Base-by-base conservation (phyloP, 2,888 invertebrate species). In the Leptarthrus brevirostris region DNA sequence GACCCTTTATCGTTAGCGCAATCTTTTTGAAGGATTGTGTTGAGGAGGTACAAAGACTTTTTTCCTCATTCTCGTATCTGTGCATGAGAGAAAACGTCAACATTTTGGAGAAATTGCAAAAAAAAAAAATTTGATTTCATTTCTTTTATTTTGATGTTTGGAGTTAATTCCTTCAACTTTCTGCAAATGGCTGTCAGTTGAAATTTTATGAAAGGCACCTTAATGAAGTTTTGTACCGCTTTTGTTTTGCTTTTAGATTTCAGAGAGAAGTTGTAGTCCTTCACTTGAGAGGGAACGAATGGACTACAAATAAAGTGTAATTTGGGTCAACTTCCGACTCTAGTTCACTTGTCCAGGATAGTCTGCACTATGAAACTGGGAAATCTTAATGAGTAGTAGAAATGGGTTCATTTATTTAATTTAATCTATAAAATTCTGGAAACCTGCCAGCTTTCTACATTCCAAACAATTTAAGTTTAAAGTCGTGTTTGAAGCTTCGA, bases 21-120 rank as follows among this genome's bases (percentile, higher is more conserved):
- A 54, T 54, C 54, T 54, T 54, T 54, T 54, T 54, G 54, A 54
- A 54, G 54, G 54, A 54, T 54, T 54, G 26, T 54, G 22, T 26
- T 30, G 49, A 49, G 49, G 14, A 20, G 20, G 49, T 20, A 49
- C 20, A 49, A 49, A 49, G 49, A 49, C 8, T 49, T 49, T 12
- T 16, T 12, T 47, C n/a, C 16, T 16, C 47, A 6, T 4, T 20
- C 22, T 49, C 18, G 3, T 18, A 20, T 49, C 16, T 8, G n/a
- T n/a, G n/a, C 18, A 20, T 49, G 49, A 3, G 18, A 49, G 30
- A 26, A 54, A 26, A 54, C 30, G 26, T 54, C 54, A 54, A 54
- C 54, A 54, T 54, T 54, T 24, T 10, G 30, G 14, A 30, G 24
- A 14, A 54, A 54, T 12, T 1, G 40, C 8, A 12, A 40, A 26